Base-by-base conservation (phyloP, 2,797 vertebrate species). In the Microcaecilia unicolor region DNA sequence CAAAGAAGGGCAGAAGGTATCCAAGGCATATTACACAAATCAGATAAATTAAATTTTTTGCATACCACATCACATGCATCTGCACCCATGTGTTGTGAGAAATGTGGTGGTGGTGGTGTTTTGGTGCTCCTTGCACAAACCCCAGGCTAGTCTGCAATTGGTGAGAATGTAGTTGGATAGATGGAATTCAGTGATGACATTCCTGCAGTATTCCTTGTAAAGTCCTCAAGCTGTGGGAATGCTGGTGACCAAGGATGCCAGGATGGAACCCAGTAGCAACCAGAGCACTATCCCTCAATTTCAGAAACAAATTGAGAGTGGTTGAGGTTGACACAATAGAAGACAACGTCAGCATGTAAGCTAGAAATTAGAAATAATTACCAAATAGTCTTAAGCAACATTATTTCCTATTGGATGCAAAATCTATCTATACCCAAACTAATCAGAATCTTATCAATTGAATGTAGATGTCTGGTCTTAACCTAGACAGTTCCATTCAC, bases 401-500 rank as follows among this genome's bases (percentile, higher is more conserved):
- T 2, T 28, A 75, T 30, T 0, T 29, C 22, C 19, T 56, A 52
- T 14, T 38, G 31, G 31, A 58, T 30, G 30, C 42, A 4, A 5
- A 48, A 33, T 36, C 47, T 49, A 12, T 19, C 56, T 16, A 67
- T 21, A 15, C 44, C 47, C 37, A 61, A 16, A 14, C 1, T 31
- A 21, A 23, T 31, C 15, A 58, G 19, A 21, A 64, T 25, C 8
- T 58, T 58, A 27, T 61, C 55, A 28, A 21, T 31, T 29, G 44
- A 27, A 21, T 57, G 49, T 10, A 54, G 31, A 27, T 11, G 51
- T 44, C 37, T 67, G 37, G 6, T 56, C 39, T 37, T 56, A 30
- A 54, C 9, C 51, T 49, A 67, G 29, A 15, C 18, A 13, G 28
- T 24, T 20, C 36, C 35, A 27, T 57, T 72, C 41, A 34, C 25